phyloP scores from a whole-genome alignment of 2,113 vertebrate species.

The Lucifuga dentata region DNA sequence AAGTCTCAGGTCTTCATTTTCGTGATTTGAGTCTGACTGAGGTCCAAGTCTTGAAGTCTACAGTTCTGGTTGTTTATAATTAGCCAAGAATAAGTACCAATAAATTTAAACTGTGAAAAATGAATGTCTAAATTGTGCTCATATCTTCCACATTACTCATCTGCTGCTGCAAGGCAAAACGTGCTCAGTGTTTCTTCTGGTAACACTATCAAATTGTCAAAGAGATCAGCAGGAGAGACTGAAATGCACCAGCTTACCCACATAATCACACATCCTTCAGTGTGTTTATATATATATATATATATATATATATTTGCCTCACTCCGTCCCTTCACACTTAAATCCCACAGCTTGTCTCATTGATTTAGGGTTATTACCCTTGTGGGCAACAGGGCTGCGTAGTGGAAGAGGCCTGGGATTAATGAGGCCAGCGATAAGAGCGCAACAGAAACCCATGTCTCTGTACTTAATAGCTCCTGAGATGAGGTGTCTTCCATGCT shows the following conservation, averaged over 20 bases:
- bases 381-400: slow-evolving; percentile 52
- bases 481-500: slow-evolving; percentile 58
- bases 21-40: no score
- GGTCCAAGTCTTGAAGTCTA: no score
- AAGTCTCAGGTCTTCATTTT: no score
- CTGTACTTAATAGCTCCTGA: slow-evolving; percentile 76
- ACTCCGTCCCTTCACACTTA: slow-evolving; percentile 52
- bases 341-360: slow-evolving; percentile 66
- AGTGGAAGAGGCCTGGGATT: slow-evolving; percentile 74
- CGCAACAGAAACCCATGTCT: slow-evolving; percentile 64
- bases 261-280: slow-evolving; percentile 24
- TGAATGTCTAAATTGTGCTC: neutral
- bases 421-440: slow-evolving; percentile 78
- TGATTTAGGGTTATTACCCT: slow-evolving; percentile 82
- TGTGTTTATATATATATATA: slow-evolving; percentile 46
- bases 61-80: no score
- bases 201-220: slow-evolving; percentile 26
- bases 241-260: neutral
- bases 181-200: neutral
- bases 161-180: slow-evolving; percentile 14
- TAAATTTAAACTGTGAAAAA: neutral
- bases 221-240: slow-evolving; percentile 14
- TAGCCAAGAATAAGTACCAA: no score
- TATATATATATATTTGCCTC: neutral
- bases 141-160: neutral